Conservation (phyloP, 2,797 vertebrate genomes). For the Schizothorax lantsangensis region DNA sequence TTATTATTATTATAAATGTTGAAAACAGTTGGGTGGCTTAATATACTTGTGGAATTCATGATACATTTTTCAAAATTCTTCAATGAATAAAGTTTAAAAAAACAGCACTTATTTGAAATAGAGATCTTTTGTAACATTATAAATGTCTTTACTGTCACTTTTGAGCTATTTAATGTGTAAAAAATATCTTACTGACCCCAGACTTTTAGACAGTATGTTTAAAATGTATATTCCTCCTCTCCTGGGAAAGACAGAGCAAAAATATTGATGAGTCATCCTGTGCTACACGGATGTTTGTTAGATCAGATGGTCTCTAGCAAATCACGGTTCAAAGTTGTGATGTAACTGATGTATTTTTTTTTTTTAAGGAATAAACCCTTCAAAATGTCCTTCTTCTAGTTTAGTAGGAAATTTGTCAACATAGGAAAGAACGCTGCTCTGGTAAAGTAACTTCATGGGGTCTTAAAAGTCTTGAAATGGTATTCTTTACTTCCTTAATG, state of each 20-base stretch:
- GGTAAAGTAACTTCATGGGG: not conserved
- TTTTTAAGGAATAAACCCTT: not conserved
- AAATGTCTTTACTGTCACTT: not conserved
- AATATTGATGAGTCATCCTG: not conserved
- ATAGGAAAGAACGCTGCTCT: not conserved
- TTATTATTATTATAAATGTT: not conserved
- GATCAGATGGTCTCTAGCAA: not conserved
- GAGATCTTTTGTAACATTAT: not conserved
- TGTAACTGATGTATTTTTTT: not conserved
- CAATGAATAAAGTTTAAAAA: not conserved
- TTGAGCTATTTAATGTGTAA: not conserved
- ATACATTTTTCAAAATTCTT: not conserved
- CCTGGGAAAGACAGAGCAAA: not conserved
- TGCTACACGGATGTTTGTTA: not conserved
- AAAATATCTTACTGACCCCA: not conserved
- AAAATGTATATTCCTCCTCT: not conserved
- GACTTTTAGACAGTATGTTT: not conserved
- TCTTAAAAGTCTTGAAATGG: not conserved
- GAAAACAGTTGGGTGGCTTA: not conserved
- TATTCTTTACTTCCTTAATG: slow-evolving; percentile 16
- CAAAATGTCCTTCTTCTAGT: not conserved
- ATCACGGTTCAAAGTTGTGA: not conserved
- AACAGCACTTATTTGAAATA: not conserved
- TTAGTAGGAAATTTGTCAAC: not conserved
- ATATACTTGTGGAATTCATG: not conserved